Base-by-base conservation (phyloP, 2,888 invertebrate genomes). In the Orthosia gothica region DNA sequence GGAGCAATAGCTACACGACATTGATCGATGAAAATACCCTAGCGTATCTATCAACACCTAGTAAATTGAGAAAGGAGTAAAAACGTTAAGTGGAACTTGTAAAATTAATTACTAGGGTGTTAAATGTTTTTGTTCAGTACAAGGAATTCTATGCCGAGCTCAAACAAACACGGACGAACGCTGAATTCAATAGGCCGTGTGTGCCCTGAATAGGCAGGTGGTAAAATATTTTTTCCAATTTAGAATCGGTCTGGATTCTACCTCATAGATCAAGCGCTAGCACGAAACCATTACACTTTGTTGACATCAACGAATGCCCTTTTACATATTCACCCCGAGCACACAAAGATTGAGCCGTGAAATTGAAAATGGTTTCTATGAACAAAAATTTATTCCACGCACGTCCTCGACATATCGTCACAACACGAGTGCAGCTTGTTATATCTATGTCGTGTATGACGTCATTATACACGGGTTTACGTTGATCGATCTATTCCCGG, bases 341-440 rank as follows among this genome's bases (percentile, higher is more conserved):
- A 94, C 93, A 95, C 94, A 96, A 95, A 95, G 95, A 96, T 96
- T 96, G 96, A 96, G 95, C 94, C 94, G 94, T 96, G 94, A 95
- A 96, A 96, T 96, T 96, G 96, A 95, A 96, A 96, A 95, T 95
- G 94, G 94, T 95, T 95, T 94, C 95, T 94, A 95, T 95, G 94
- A 94, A 94, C 95, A 94, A 95, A 95, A 96, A 94, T 94, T 91
- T 96, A 96, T 96, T 95, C 95, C 81, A 87, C 90, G 88, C 95
- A 95, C 95, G 95, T 93, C 89, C 90, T 83, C 90, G 81, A 91
- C 92, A 92, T 94, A 95, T 93, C 93, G 94, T 93, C 92, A 93
- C 93, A 92, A 93, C 92, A 93, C 86, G 88, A 84, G 66, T 78
- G 82, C 81, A 75, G 85, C 87, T 84, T 84, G 83, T 82, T 80